phyloP scores from a whole-genome alignment of 2,797 vertebrate genomes.

The Pseudopleuronectes americanus region DNA sequence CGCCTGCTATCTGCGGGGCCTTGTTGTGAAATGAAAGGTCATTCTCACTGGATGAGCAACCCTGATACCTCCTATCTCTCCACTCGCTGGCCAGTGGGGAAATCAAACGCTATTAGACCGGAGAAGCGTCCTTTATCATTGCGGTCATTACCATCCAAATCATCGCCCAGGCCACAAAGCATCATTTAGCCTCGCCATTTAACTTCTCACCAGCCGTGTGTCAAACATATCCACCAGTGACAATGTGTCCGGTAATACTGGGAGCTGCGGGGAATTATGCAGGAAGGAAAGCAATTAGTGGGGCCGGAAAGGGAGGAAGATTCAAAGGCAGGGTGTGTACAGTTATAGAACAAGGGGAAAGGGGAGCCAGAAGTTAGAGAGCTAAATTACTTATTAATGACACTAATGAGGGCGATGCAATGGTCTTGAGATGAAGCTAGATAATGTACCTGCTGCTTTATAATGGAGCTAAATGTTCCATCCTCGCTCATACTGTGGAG shows the following conservation, averaged over 20 bases:
- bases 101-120: slow-evolving; percentile 80
- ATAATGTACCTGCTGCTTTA: slow-evolving; percentile 56
- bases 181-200: slow-evolving; percentile 76
- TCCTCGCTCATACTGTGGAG: slow-evolving; percentile 9
- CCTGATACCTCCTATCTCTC: slow-evolving; percentile 72
- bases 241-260: slow-evolving; percentile 73
- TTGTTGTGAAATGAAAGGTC: slow-evolving; percentile 84
- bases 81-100: slow-evolving; percentile 71
- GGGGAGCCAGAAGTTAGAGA: slow-evolving; percentile 53
- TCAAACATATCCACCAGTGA: slow-evolving; percentile 72
- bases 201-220: slow-evolving; percentile 73
- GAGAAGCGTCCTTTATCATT: slow-evolving; percentile 77
- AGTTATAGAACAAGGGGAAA: slow-evolving; percentile 61
- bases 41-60: slow-evolving; percentile 77
- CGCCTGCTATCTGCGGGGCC: slow-evolving; percentile 66
- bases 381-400: slow-evolving; percentile 75
- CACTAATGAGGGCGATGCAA: slow-evolving; percentile 68
- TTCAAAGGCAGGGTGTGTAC: slow-evolving; percentile 67
- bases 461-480: slow-evolving; percentile 50
- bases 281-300: slow-evolving; percentile 79
- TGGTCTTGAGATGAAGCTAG: slow-evolving; percentile 46
- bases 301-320: slow-evolving; percentile 56
- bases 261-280: slow-evolving; percentile 71
- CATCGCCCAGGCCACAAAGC: slow-evolving; percentile 73
- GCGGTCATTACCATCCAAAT: slow-evolving; percentile 75